A percentile compares a stretch with the other conserved stretches of the same genome.
Conservation (phyloP, 2,888 invertebrate genomes). For the Pollenia amentaria region DNA sequence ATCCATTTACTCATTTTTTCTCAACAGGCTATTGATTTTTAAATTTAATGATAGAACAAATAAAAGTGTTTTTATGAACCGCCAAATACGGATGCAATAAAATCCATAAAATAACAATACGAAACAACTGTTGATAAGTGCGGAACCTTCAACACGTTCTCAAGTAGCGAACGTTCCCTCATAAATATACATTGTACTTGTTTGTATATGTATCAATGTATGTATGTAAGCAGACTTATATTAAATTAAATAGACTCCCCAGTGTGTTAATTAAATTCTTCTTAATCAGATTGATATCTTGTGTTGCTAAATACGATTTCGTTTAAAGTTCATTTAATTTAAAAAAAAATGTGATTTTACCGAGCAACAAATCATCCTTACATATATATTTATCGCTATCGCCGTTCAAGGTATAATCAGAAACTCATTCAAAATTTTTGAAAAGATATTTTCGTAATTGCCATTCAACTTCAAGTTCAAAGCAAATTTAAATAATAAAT, state of each 20-base stretch:
- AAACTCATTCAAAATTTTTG: constrained; percentile 6
- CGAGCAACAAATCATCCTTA: neutral
- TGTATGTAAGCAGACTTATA: neutral
- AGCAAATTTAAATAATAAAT: constrained; percentile 50
- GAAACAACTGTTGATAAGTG: constrained; percentile 27
- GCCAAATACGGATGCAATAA: constrained; percentile 38
- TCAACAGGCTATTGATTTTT: constrained; percentile 5
- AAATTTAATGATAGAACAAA: constrained; percentile 20
- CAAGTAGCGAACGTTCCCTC: neutral
- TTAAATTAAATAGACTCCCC: constrained; percentile 34
- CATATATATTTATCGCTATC: neutral
- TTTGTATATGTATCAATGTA: neutral
- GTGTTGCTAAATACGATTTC: neutral
- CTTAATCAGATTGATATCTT: too few species aligned
- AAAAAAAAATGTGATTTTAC: neutral
- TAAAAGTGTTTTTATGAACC: constrained; percentile 29
- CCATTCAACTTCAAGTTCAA: constrained; percentile 14
- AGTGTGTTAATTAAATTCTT: constrained; percentile 45
- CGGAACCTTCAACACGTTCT: constrained; percentile 12
- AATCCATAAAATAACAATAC: constrained; percentile 5
- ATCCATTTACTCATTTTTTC: neutral
- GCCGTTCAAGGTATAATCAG: neutral
- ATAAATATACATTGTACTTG: neutral
- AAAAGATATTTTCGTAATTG: neutral
- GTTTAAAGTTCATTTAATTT: neutral